Evolutionary conservation across 2,888 invertebrate genomes (phyloP), one percentile per base, ranked within the genome.

Genomic region (Prosopocoilus inquinatus): DNA sequence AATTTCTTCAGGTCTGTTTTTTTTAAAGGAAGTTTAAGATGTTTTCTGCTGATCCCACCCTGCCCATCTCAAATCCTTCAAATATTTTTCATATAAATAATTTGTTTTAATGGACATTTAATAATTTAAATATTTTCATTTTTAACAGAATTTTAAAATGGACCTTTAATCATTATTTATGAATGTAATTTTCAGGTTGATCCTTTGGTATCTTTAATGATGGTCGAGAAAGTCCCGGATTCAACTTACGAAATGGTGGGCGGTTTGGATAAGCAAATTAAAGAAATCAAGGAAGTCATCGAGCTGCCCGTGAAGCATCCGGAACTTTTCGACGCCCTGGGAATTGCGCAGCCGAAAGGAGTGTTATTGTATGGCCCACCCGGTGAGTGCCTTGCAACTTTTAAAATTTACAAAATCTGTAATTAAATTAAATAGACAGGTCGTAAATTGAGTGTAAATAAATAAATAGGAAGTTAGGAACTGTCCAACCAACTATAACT

Each of bases 231-330:
- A 78, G 99, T 99, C 2, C 99, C 99, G 0, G 99, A 99, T 77
- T 98, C 98, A 0, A 99, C 99, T 1, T 99, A 99, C 73, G 99
- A 99, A 81, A 99, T 99, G 98, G 97, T 99, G 15, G 99, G 99
- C 65, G 99, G 99, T 53, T 81, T 99, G 60, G 98, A 99, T 75
- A 99, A 98, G 74, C 99, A 99, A 80, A 99, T 99, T 52, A 98
- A 99, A 76, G 99, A 99, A 79, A 99, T 99, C 64, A 99, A 99
- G 76, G 99, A 99, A 79, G 99, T 99, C 0, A 99, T 99, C 74
- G 99, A 99, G 75, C 80, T 99, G 64, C 99, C 99, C 0, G 97
- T 99, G 0, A 99, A 99, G 76, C 99, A 99, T 84, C 99, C 99
- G 0, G 99, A 99, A 76, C 79, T 99, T n/a, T 99, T 99, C 79